Percentiles rank a stretch among this genome's conserved stretches.
These are phyloP conservation scores for Sparidentex hasta DNA, from an alignment of 2,797 vertebrate species.

Conservation along the genomic window DNA sequence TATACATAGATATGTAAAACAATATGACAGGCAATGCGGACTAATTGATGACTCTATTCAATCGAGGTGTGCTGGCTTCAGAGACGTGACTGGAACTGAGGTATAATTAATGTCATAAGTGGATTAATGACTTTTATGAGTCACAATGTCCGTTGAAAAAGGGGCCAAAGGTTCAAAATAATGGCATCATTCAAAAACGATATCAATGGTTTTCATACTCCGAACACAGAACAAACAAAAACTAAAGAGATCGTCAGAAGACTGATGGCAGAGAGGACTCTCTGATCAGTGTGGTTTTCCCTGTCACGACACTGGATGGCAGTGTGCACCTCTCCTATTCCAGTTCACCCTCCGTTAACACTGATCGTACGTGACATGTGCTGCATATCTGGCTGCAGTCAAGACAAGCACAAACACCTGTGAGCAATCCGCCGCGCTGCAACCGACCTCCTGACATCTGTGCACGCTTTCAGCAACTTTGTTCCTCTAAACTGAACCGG, in stretches of 20 bases:
- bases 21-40: neutral
- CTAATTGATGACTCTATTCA: neutral
- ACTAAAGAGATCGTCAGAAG: neutral
- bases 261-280: neutral
- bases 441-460: neutral
- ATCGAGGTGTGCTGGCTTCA: neutral
- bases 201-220: no score
- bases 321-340: constrained; percentile 41
- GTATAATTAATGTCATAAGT: neutral
- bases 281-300: constrained; percentile 3
- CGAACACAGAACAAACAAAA: no score
- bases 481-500: neutral
- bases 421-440: neutral
- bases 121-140: neutral
- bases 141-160: neutral
- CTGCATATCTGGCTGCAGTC: neutral
- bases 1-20: no score
- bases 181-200: neutral
- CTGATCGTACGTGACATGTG: constrained; percentile 7
- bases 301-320: constrained; percentile 64
- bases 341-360: neutral
- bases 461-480: neutral
- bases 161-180: neutral
- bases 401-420: constrained; percentile 1
- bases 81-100: neutral